phyloP scores from a whole-genome alignment of 2,113 vertebrate genomes.

The Platichthys flesus region DNA sequence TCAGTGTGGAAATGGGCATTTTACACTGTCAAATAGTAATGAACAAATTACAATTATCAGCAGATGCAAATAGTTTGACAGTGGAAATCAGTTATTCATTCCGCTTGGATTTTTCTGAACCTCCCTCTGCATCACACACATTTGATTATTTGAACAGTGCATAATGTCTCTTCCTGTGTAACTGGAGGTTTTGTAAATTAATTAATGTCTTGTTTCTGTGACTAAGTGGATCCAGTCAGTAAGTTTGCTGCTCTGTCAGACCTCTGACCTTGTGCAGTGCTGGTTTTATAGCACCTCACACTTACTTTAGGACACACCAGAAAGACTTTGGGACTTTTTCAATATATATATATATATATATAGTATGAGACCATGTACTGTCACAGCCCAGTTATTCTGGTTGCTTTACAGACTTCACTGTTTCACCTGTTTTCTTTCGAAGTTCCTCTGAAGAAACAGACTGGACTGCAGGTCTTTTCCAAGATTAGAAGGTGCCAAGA shows the following conservation, averaged over 20 bases:
- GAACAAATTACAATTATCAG: background rate
- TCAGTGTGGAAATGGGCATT: background rate
- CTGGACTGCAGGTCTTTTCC: background rate
- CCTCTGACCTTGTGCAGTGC: background rate
- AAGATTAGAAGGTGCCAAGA: background rate
- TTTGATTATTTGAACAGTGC: background rate
- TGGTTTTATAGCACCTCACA: background rate
- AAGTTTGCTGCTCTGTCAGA: background rate
- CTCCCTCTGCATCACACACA: too few relatives aligned
- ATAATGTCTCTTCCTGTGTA: background rate
- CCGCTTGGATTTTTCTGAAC: background rate
- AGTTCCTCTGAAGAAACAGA: background rate
- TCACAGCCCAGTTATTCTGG: background rate
- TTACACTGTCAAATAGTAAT: background rate
- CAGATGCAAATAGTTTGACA: background rate
- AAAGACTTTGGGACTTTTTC: background rate
- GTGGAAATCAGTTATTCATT: background rate
- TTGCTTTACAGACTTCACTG: background rate
- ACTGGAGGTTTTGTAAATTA: background rate
- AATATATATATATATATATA: background rate
- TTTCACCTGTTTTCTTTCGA: background rate
- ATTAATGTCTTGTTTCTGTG: background rate
- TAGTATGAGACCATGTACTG: background rate
- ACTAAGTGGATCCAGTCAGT: background rate
- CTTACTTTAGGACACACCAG: background rate